Evolutionary conservation across 2,888 invertebrate species (phyloP), one percentile per base, ranked within the genome.

Genomic region (Alitta virens): DNA sequence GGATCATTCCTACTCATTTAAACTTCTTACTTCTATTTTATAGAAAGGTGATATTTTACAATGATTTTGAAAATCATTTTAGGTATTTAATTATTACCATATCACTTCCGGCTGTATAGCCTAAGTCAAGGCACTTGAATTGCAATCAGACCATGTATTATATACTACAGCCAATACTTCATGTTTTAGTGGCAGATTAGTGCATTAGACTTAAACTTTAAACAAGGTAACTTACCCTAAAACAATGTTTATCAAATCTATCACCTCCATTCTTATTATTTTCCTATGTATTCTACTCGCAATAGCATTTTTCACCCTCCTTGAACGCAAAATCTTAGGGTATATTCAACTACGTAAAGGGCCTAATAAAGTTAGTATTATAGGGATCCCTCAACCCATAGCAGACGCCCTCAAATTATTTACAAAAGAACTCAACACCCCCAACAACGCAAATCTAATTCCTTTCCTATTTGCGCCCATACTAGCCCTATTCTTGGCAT

Each of bases 311-410:
- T 87, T 88, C 77, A 88, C 88, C 74, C 86, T 90, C 82, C 83
- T 90, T 72, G 89, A 90, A 59, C 90, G 89, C 1, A 84, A 76
- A 67, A 59, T 89, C 73, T 85, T 90, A 82, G 86, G 88, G 0
- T 89, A 88, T 85, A 86, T 89, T 84, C 89, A 90, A 81, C 83
- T 87, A 83, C 90, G 89, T 21, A 88, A 88, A 73, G 89, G 89
- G 0, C 89, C 89, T 24, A 89, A 89, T 86, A 89, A 89, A 73
- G 86, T 89, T 1, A 86, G 87, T 0, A 73, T 87, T 71, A 74
- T 85, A 40, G 89, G 89, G 0, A 74, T 89, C 77, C 81, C 87
- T 64, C 89, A 90, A 67, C 88, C 89, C 78, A 87, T 90, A 86
- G 85, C 86, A 54, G 89, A 90, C 86, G 89, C 87, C 38, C 84